Percentiles rank a stretch among this genome's conserved stretches.
Evolutionary conservation across 1,140 invertebrate genomes (phyloP).

Genomic region (Temnothorax longispinosus): DNA sequence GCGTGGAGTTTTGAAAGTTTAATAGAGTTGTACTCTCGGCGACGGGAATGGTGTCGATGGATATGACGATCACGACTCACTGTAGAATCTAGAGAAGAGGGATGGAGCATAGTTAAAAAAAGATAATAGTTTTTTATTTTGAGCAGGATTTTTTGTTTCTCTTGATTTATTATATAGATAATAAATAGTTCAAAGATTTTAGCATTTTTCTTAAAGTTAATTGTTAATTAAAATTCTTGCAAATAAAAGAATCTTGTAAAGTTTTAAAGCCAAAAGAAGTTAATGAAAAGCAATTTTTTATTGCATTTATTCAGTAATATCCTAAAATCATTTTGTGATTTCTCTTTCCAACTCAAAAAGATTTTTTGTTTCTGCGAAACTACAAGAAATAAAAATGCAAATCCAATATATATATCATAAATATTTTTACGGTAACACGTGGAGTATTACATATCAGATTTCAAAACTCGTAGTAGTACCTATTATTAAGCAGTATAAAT

Average conservation of each 20-base stretch:
- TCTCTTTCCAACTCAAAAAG: not conserved
- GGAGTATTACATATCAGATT: not conserved
- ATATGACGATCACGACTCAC: constrained; percentile 40
- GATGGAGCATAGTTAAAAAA: not conserved
- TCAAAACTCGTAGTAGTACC: not conserved
- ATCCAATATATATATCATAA: not conserved
- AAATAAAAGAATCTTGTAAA: not conserved
- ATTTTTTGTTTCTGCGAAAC: not conserved
- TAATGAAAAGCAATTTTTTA: not conserved
- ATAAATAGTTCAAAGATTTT: not conserved
- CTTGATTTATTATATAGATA: not conserved
- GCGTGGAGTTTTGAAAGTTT: constrained; percentile 73
- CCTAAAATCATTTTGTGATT: not conserved
- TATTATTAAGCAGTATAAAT: not conserved
- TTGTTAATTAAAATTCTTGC: not conserved
- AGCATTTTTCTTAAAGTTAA: not conserved
- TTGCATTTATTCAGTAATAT: not conserved
- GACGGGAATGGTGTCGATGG: constrained; percentile 23
- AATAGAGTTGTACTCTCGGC: constrained; percentile 69
- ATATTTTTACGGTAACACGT: not conserved
- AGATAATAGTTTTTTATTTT: constrained; percentile 31
- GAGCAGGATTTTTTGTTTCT: not conserved
- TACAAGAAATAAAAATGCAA: constrained; percentile 18
- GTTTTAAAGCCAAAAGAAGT: not conserved
- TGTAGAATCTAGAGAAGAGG: constrained; percentile 23